Percentiles rank a stretch among this genome's conserved stretches.
phyloP scores from a whole-genome alignment of 1,140 invertebrate species.

The Trachymyrmex cornetzi region DNA sequence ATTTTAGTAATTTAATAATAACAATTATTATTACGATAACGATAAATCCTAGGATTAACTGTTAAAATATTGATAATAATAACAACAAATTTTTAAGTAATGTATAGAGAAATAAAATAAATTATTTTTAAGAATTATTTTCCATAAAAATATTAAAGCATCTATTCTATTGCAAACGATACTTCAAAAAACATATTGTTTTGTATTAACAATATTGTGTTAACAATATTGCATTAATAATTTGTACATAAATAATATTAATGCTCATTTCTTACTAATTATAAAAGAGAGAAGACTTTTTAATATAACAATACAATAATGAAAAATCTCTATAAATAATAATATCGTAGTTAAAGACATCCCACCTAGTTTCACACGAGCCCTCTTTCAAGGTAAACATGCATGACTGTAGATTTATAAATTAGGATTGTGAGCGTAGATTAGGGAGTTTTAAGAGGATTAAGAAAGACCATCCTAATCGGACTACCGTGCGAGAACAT shows the following conservation, averaged over 20 bases:
- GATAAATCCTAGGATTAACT: background rate
- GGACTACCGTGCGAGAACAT: conserved; percentile 41
- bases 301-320: conserved; percentile 2
- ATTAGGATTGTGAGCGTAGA: conserved; percentile 68
- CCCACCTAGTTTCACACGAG: background rate
- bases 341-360: background rate
- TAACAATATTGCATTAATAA: no score
- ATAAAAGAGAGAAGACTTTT: background rate
- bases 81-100: background rate
- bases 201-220: background rate
- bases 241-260: background rate
- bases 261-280: background rate
- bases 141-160: background rate
- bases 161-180: background rate
- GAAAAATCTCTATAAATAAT: conserved; percentile 28
- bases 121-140: background rate
- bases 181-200: background rate
- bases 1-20: background rate
- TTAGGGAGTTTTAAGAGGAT: conserved; percentile 77
- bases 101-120: background rate
- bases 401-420: conserved; percentile 47
- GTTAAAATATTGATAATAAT: background rate
- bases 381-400: conserved; percentile 53
- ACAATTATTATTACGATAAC: background rate
- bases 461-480: conserved; percentile 74